Conservation (phyloP, 2,113 vertebrate genomes). For the Ciconia maguari region DNA sequence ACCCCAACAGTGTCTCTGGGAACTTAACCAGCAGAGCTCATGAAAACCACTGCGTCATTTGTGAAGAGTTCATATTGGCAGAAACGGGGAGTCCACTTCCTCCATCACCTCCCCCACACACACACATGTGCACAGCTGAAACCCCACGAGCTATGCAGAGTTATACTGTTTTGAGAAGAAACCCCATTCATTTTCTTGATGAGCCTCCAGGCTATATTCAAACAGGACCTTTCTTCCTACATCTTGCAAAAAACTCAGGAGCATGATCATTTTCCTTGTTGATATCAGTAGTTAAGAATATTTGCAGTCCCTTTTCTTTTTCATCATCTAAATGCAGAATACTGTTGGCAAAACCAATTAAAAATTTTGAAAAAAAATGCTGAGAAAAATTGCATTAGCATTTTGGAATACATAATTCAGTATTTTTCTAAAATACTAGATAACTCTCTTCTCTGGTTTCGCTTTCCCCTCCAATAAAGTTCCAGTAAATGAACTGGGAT, state of each 20-base stretch:
- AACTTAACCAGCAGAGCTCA: not conserved
- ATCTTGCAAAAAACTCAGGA: not conserved
- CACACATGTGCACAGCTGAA: not conserved
- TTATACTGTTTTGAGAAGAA: not conserved
- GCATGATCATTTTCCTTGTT: not conserved
- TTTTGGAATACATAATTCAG: not conserved
- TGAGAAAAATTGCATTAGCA: not conserved
- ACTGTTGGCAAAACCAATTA: not conserved
- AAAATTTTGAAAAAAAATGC: not conserved
- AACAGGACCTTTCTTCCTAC: not conserved
- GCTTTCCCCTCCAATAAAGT: not conserved
- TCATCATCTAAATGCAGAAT: not conserved
- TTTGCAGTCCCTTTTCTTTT: not conserved
- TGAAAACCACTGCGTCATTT: not conserved
- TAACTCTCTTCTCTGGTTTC: not conserved
- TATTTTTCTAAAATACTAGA: not conserved
- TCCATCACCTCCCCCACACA: not conserved
- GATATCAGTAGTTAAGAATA: not conserved
- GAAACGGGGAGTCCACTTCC: not conserved
- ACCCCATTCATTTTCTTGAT: not conserved
- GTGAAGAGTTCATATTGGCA: not conserved
- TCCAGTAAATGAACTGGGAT: not conserved
- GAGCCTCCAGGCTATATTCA: not conserved
- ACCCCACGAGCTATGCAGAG: not conserved
- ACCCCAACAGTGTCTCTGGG: fast-evolving